A percentile compares a stretch with the other conserved stretches of the same genome.
phyloP scores from a whole-genome alignment of 2,113 vertebrate species.

The Pseudonaja textilis region DNA sequence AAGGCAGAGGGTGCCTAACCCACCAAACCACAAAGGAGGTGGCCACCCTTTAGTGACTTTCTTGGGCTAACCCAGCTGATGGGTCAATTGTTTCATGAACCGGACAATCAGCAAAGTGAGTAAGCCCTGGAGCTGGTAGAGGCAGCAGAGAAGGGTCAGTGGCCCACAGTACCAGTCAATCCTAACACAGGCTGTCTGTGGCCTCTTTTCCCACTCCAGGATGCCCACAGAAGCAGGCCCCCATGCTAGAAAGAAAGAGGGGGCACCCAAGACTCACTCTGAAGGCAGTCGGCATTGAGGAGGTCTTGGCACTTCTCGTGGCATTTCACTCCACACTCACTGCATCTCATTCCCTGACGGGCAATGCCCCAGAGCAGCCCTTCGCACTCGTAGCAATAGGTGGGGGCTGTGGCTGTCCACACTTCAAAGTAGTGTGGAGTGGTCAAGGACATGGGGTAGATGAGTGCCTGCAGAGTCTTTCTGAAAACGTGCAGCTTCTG shows the following conservation, averaged over 20 bases:
- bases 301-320: conserved; percentile 98
- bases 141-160: not conserved
- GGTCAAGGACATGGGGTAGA: conserved; percentile 97
- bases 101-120: not conserved
- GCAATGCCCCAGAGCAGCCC: conserved; percentile 97
- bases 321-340: conserved; percentile 95
- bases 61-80: not conserved
- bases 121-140: not conserved
- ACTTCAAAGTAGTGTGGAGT: conserved; percentile 97
- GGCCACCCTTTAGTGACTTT: not conserved
- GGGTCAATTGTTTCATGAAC: not conserved
- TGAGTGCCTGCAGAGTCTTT: conserved; percentile 95
- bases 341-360: conserved; percentile 94
- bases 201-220: not conserved
- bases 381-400: conserved; percentile 97
- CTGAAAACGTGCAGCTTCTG: conserved; percentile 96
- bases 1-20: not conserved
- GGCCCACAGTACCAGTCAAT: not conserved
- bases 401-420: conserved; percentile 96
- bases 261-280: conserved; percentile 83
- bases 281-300: conserved; percentile 95
- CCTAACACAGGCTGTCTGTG: not conserved
- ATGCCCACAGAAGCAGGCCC: not conserved
- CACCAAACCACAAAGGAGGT: not conserved
- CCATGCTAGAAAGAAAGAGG: not conserved